These are phyloP conservation scores for Apocrypta bakeri DNA, from an alignment of 1,140 invertebrate species.

Conservation along the genomic window DNA sequence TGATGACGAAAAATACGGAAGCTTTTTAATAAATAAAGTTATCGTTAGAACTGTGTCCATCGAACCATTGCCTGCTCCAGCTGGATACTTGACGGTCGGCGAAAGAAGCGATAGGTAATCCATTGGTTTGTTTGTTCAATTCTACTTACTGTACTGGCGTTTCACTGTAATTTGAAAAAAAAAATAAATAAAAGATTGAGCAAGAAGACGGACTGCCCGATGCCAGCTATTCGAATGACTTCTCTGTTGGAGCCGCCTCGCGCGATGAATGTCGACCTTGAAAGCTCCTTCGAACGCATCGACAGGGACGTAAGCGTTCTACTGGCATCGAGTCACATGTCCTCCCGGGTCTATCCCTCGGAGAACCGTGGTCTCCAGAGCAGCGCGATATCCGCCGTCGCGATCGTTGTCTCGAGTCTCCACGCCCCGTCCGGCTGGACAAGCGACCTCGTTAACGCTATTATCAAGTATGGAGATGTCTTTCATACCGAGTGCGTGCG, in stretches of 20 bases:
- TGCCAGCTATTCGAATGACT: slow-evolving; percentile 7
- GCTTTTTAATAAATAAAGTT: slow-evolving; percentile 60
- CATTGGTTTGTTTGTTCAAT: background rate
- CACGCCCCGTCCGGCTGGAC: slow-evolving; percentile 67
- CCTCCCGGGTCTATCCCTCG: slow-evolving; percentile 49
- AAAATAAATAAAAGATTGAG: no score
- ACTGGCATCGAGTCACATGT: slow-evolving; percentile 58
- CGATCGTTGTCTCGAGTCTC: slow-evolving; percentile 59
- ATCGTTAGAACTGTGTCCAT: slow-evolving; percentile 61
- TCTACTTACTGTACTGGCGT: background rate
- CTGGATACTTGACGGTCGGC: slow-evolving; percentile 38
- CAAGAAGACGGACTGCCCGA: slow-evolving; percentile 44
- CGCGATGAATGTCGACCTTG: background rate
- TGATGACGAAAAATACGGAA: slow-evolving; percentile 59
- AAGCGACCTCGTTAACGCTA: slow-evolving; percentile 57
- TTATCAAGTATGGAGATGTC: slow-evolving; percentile 60
- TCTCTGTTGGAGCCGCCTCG: background rate
- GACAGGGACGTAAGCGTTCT: slow-evolving; percentile 60
- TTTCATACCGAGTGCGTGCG: slow-evolving; percentile 60
- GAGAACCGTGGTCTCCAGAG: slow-evolving; percentile 61
- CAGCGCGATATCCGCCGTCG: slow-evolving; percentile 63
- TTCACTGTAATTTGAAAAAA: no score
- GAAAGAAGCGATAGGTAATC: background rate
- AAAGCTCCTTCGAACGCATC: background rate
- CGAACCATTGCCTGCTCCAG: slow-evolving; percentile 62